Conservation (phyloP, 2,888 invertebrate genomes). For the Helobdella robusta region DNA sequence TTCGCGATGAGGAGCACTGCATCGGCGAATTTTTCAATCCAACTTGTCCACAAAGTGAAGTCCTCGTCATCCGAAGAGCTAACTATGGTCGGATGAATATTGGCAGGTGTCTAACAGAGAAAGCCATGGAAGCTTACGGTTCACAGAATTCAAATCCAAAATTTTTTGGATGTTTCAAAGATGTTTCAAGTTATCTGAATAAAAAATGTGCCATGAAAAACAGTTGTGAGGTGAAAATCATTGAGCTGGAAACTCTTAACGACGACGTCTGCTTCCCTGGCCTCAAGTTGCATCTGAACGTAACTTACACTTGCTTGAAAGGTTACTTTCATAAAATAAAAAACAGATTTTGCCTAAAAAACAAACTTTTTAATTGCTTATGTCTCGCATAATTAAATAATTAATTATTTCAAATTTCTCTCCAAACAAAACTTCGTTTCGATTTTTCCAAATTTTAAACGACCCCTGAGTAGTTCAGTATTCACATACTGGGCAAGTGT, state of each 20-base stretch:
- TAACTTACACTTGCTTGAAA: no score
- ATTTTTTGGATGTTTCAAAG: constrained; percentile 21
- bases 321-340: no score
- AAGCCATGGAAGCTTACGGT: constrained; percentile 2
- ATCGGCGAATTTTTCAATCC: constrained; percentile 13
- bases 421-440: no score
- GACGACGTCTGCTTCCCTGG: no score
- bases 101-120: constrained; percentile 15
- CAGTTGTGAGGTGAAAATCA: constrained; percentile 15
- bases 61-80: constrained; percentile 5
- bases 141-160: constrained; percentile 1
- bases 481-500: no score
- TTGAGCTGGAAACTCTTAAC: constrained; percentile 4
- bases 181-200: constrained; percentile 14
- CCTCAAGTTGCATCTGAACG: no score
- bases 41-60: constrained; percentile 12
- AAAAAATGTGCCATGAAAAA: constrained; percentile 16
- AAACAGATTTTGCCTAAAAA: no score
- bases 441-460: no score
- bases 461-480: no score
- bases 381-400: no score
- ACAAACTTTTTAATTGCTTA: no score
- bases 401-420: no score
- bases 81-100: constrained; percentile 23
- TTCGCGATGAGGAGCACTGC: constrained; percentile 12